Evolutionary conservation across 2,888 invertebrate species (phyloP), one percentile per base, ranked within the genome.

Genomic region (Philopedon plagiatum): DNA sequence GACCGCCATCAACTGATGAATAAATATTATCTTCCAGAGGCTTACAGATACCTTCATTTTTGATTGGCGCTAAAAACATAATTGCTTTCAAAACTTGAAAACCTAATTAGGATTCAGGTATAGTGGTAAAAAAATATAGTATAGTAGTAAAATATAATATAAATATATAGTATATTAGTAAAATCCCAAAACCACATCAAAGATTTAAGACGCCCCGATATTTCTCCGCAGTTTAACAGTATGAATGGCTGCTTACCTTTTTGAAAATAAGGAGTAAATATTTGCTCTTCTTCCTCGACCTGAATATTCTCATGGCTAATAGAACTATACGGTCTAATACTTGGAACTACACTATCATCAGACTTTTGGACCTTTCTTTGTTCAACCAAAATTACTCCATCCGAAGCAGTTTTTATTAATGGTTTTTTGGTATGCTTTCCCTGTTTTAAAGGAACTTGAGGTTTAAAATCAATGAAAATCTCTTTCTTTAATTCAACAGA

Each of bases 381-480:
- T 75, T 91, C 91, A 74, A 90, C 81, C 49, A 94, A 85, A 79
- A 94, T 94, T 86, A 94, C 93, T 0, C 94, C 93, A 84, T 95
- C 94, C 0, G 94, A 94, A 74, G 93, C 87, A 0, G 94, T 94
- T 86, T 94, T 94, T 71, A 92, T 91, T 71, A 94, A 85, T 2
- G 83, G 83, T 79, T 86, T 80, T 76, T 85, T 82, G 85, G 85
- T 79, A 86, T 87, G 78, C 87, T 88, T 79, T 56, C 41, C 46
- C 21, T 46, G n/a, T 18, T 11, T 46, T 26, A 44, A 2, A 7
- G 61, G 61, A 11, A 90, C 86, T 74, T 91, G 89, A 5, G 95
- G 95, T 85, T 95, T 94, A 83, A 95, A 95, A 83, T 95, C 94
- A 76, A 95, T 95, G 74, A 95, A 92, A 67, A 95, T 95, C 39